Evolutionary conservation across 2,888 invertebrate genomes (phyloP), one percentile per base, ranked within the genome.

Genomic region (Psylliodes chrysocephalus): DNA sequence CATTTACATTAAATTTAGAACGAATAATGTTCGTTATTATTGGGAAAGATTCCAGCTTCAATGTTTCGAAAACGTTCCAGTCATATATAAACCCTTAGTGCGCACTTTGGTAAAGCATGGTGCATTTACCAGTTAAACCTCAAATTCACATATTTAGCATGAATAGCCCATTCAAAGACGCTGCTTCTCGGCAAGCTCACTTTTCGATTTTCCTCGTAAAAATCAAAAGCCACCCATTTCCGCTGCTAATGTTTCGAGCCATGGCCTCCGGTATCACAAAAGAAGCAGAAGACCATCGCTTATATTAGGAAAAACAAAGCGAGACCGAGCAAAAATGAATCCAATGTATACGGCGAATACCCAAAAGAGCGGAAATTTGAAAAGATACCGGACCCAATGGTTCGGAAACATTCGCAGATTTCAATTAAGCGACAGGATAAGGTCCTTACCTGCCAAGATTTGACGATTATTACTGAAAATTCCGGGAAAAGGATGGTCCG

Each of bases 391-490:
- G 69, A 69, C 56, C 70, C 70, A 77, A 75, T 76, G 75, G 74
- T 71, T 70, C 69, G 77, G 76, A 77, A 77, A 75, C 72, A 75
- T 75, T 73, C 70, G 64, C 72, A 74, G 75, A 77, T 77, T 75
- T 75, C 77, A 76, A 77, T 77, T 77, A 76, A 74, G 74, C 67
- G 73, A 62, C 73, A 66, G 73, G 72, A 75, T 75, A 74, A 75
- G 74, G 70, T 72, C 68, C 61, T 66, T 76, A 75, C 75, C 76
- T 76, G 75, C 70, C 67, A 71, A 71, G 74, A 73, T 75, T 75
- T 76, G 75, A 77, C 76, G 76, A 74, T 75, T 77, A 77, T 75
- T 74, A 68, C 72, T 71, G 66, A 75, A 75, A 73, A 76, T 67
- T 68, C 61, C 70, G 63, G 62, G 49, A 70, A 72, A 63, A 73